phyloP scores from a whole-genome alignment of 1,140 invertebrate genomes.

The Drosophila asahinai region DNA sequence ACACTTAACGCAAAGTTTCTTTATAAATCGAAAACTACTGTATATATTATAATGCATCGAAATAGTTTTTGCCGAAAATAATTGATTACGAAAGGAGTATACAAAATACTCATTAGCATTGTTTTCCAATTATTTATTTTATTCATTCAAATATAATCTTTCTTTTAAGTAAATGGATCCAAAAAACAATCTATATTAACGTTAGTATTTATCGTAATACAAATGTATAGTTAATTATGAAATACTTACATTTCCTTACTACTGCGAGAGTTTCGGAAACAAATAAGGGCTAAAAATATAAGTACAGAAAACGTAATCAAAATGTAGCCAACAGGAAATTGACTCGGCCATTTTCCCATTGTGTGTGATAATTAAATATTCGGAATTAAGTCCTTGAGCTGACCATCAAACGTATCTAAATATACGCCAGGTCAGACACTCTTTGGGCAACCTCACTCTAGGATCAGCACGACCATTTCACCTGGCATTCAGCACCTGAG shows the following conservation, averaged over 20 bases:
- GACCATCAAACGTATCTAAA: constrained; percentile 19
- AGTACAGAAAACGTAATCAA: constrained; percentile 29
- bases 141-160: no score
- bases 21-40: no score
- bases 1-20: neutral
- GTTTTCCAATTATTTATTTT: no score
- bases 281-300: constrained; percentile 21
- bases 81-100: no score
- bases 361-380: constrained; percentile 47
- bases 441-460: neutral
- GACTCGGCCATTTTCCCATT: constrained; percentile 18
- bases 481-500: constrained; percentile 25
- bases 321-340: constrained; percentile 34
- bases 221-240: neutral
- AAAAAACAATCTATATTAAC: no score
- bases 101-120: no score
- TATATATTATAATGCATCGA: no score
- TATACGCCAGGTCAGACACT: constrained; percentile 12
- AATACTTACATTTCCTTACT: neutral
- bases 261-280: neutral
- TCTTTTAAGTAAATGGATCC: no score
- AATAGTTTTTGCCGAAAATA: no score
- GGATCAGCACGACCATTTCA: constrained; percentile 11
- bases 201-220: no score
- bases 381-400: constrained; percentile 20